Percentiles rank a stretch among this genome's conserved stretches.
Evolutionary conservation across 2,113 vertebrate species (phyloP).

Genomic region (Neopipo cinnamomea): DNA sequence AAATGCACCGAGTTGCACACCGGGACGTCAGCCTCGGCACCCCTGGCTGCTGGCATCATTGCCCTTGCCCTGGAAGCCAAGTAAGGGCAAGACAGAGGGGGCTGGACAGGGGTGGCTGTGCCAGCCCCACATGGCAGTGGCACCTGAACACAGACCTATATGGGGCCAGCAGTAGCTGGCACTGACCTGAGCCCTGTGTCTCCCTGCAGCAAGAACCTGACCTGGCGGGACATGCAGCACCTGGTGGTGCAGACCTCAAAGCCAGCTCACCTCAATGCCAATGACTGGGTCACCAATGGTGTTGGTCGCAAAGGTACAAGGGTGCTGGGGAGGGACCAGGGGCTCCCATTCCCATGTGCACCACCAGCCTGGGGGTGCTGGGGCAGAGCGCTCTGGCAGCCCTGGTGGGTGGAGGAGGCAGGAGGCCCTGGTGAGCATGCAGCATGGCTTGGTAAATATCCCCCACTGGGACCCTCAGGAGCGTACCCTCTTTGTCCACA

Average conservation of each 20-base stretch:
- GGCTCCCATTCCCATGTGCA: rapidly evolving
- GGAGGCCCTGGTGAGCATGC: not conserved
- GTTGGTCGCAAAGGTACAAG: slow-evolving; percentile 90
- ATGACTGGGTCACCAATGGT: slow-evolving; percentile 93
- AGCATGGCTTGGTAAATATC: rapidly evolving
- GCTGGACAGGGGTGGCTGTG: not conserved
- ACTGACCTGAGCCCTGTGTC: not conserved
- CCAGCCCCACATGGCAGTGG: rapidly evolving
- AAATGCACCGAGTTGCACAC: slow-evolving; percentile 97
- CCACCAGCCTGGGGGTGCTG: not conserved
- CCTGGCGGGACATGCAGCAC: slow-evolving; percentile 99
- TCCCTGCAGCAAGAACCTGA: slow-evolving; percentile 87
- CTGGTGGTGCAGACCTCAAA: slow-evolving; percentile 93
- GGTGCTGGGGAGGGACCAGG: not conserved
- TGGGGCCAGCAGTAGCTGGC: not conserved
- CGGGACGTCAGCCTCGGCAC: slow-evolving; percentile 92
- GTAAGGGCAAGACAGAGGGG: slow-evolving; percentile 70
- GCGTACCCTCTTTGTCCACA: slow-evolving; percentile 32
- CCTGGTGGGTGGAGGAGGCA: not conserved
- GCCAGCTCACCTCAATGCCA: slow-evolving; percentile 88
- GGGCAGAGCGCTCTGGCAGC: not conserved
- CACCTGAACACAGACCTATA: rapidly evolving
- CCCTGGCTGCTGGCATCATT: slow-evolving; percentile 94
- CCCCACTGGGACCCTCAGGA: no score
- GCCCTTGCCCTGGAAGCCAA: slow-evolving; percentile 96